phyloP scores from a whole-genome alignment of 2,113 vertebrate genomes.

The Macrotus californicus region DNA sequence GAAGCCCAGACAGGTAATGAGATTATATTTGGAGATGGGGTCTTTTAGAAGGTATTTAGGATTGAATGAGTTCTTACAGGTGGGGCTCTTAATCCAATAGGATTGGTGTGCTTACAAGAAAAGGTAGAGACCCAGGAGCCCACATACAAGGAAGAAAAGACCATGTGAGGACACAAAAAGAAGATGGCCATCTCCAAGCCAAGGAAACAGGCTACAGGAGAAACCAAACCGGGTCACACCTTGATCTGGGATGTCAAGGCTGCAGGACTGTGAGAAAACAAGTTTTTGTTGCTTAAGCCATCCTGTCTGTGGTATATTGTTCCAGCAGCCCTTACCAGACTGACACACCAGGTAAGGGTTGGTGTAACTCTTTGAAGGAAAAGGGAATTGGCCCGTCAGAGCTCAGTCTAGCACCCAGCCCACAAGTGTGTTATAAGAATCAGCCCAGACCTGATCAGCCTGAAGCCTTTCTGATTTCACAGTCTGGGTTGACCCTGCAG shows the following conservation, averaged over 20 bases:
- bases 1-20: neutral
- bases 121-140: neutral
- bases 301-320: accelerated
- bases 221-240: neutral
- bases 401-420: neutral
- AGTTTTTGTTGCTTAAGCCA: neutral
- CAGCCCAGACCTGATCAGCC: neutral
- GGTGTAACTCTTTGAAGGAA: neutral
- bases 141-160: neutral
- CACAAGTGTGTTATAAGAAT: accelerated
- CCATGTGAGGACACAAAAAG: accelerated
- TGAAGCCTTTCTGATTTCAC: neutral
- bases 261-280: neutral
- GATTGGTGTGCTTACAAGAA: neutral
- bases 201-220: neutral
- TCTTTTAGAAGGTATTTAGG: neutral
- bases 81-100: neutral
- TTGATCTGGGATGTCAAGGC: neutral
- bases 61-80: neutral
- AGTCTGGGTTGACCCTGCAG: accelerated
- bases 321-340: neutral
- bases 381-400: neutral
- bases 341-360: neutral
- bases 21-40: neutral
- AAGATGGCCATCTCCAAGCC: no score